Percentiles rank a stretch among this genome's conserved stretches.
phyloP scores from a whole-genome alignment of 2,113 vertebrate species.

The Pycnonotus jocosus region DNA sequence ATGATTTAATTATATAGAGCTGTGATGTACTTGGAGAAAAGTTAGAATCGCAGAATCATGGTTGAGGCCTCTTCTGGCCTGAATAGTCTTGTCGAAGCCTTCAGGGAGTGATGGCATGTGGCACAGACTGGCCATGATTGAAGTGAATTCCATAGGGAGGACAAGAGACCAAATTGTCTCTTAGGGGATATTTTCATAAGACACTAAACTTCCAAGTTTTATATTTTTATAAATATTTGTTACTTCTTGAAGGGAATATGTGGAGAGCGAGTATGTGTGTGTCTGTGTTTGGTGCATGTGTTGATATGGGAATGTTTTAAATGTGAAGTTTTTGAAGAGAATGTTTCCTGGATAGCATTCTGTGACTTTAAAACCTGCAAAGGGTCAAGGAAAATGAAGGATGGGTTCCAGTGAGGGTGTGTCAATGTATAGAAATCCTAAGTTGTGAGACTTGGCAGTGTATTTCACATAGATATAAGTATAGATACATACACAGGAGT shows the following conservation, averaged over 20 bases:
- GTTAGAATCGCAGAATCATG: background rate
- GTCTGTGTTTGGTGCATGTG: background rate
- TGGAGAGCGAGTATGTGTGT: background rate
- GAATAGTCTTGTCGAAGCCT: background rate
- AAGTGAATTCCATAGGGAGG: background rate
- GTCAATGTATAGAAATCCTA: background rate
- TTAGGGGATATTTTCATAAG: background rate
- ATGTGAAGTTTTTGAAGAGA: background rate
- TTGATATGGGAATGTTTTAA: background rate
- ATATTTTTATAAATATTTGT: background rate
- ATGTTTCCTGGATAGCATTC: background rate
- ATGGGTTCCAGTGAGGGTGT: background rate
- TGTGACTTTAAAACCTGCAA: background rate
- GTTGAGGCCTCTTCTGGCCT: background rate
- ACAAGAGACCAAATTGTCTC: background rate
- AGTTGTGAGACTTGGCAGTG: background rate
- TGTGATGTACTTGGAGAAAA: background rate
- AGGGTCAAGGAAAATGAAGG: background rate
- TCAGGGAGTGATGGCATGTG: rapidly evolving
- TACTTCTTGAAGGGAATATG: background rate
- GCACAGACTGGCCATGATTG: background rate
- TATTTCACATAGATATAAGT: background rate
- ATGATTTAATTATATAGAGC: background rate
- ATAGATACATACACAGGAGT: background rate
- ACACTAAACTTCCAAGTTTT: background rate